Evolutionary conservation across 2,797 vertebrate genomes (phyloP).

Genomic region (Galaxias olidus): DNA sequence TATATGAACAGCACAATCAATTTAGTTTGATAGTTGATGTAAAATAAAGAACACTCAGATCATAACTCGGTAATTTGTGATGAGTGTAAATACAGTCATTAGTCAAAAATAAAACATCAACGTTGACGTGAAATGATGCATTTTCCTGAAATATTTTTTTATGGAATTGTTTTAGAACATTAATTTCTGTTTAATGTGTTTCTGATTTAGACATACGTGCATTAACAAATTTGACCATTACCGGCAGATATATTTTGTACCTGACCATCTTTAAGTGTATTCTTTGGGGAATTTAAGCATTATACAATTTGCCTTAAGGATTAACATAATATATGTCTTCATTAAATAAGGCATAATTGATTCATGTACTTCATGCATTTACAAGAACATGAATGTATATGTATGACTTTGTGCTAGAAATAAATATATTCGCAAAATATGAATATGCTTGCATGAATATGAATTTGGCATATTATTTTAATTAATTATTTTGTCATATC

Average conservation of each 20-base stretch:
- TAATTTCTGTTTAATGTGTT: too few relatives aligned
- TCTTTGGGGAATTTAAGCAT: constrained; percentile 23
- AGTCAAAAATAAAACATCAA: too few relatives aligned
- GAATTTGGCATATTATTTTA: constrained; percentile 65
- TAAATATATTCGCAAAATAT: constrained; percentile 65
- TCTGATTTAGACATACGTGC: too few relatives aligned
- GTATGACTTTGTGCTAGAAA: constrained; percentile 54
- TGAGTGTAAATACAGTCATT: too few relatives aligned
- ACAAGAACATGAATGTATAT: constrained; percentile 66
- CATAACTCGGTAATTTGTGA: too few relatives aligned
- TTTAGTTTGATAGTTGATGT: too few relatives aligned
- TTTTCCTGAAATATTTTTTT: too few relatives aligned
- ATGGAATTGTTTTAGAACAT: too few relatives aligned
- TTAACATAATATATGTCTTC: constrained; percentile 55
- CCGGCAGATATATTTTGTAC: background rate
- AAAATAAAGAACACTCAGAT: too few relatives aligned
- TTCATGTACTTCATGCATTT: constrained; percentile 56
- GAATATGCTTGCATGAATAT: constrained; percentile 69
- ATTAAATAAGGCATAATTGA: constrained; percentile 54
- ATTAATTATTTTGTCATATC: constrained; percentile 66
- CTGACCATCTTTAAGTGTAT: constrained; percentile 16
- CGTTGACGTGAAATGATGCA: too few relatives aligned
- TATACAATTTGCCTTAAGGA: constrained; percentile 56
- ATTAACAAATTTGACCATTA: too few relatives aligned
- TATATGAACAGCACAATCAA: too few relatives aligned